Percentiles rank a stretch among this genome's conserved stretches.
Conservation (phyloP, 2,113 vertebrate species). For the Tauraco erythrolophus region DNA sequence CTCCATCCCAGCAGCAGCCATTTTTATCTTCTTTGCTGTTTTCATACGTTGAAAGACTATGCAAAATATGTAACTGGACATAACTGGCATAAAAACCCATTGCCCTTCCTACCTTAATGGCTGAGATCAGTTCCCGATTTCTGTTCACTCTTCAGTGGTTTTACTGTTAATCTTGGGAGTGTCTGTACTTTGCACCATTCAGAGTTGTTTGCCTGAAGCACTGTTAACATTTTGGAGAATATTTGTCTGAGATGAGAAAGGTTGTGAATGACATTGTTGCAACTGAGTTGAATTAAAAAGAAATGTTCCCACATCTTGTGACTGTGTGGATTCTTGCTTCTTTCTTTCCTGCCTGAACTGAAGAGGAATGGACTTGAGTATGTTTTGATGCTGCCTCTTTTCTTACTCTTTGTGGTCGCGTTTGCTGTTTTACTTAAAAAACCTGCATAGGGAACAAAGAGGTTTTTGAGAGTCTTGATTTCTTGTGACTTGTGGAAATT, state of each 20-base stretch:
- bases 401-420: not conserved
- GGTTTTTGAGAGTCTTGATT: not conserved
- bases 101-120: not conserved
- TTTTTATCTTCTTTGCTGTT: not conserved
- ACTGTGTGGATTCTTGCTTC: slow-evolving; percentile 38
- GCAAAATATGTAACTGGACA: slow-evolving; percentile 4
- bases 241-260: slow-evolving; percentile 69
- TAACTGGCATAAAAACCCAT: not conserved
- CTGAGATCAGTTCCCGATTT: not conserved
- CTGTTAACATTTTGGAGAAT: slow-evolving; percentile 64
- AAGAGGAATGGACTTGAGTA: not conserved
- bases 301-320: slow-evolving; percentile 72
- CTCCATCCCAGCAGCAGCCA: not conserved
- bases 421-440: not conserved
- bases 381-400: not conserved
- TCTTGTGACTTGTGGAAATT: not conserved
- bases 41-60: slow-evolving; percentile 14
- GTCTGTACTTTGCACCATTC: slow-evolving; percentile 70
- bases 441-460: not conserved
- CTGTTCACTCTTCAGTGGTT: not conserved
- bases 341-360: not conserved
- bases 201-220: slow-evolving; percentile 62
- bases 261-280: slow-evolving; percentile 74
- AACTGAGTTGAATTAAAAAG: slow-evolving; percentile 83
- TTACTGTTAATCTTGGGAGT: slow-evolving; percentile 50